Conservation (phyloP, 92 coral and sea anemone genomes). For the Phenganax subtilis region DNA sequence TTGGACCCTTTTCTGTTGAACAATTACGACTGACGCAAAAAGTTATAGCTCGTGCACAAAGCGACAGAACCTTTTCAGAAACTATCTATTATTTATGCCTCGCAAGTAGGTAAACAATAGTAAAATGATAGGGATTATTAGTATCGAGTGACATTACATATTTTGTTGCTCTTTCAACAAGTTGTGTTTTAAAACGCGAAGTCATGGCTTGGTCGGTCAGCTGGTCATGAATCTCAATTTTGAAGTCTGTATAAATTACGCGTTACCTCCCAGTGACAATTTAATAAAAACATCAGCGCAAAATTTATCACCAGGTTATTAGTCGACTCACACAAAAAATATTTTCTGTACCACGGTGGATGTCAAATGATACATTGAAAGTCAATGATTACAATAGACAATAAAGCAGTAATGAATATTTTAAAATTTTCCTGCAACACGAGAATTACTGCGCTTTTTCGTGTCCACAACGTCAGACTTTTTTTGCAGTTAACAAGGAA, state of each 20-base stretch:
- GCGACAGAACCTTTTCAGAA: not conserved
- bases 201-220: not conserved
- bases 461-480: not conserved
- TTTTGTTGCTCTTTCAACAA: slow-evolving; percentile 3
- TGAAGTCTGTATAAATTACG: not conserved
- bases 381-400: too few relatives aligned
- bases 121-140: not conserved
- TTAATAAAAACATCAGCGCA: not conserved
- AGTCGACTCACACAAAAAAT: too few relatives aligned
- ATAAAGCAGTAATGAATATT: too few relatives aligned
- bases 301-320: not conserved
- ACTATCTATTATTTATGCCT: not conserved
- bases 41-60: too few relatives aligned
- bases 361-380: too few relatives aligned
- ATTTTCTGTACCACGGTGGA: too few relatives aligned
- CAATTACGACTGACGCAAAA: too few relatives aligned
- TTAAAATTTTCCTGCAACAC: too few relatives aligned
- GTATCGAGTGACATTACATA: not conserved
- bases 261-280: not conserved
- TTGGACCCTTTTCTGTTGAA: too few relatives aligned
- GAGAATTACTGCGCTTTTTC: too few relatives aligned
- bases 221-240: too few relatives aligned
- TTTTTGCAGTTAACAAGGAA: slow-evolving; percentile 5
- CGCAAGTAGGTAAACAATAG: not conserved
- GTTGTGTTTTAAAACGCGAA: not conserved